Evolutionary conservation across 2,113 vertebrate species (phyloP).

Genomic region (Calyptommatus sinebrachiatus): DNA sequence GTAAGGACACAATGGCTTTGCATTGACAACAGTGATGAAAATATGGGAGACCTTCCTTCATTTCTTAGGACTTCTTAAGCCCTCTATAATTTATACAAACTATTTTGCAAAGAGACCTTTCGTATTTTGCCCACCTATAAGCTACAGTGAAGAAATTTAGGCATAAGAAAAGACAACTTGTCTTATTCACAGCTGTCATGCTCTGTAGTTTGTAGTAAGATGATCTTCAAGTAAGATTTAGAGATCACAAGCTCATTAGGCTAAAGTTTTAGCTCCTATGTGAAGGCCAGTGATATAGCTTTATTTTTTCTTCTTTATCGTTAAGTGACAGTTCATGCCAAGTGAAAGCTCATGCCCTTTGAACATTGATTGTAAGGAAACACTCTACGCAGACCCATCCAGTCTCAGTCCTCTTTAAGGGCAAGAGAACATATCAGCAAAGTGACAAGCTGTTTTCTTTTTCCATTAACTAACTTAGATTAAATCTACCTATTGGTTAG

Average conservation of each 20-base stretch:
- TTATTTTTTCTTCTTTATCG: neutral
- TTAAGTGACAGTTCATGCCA: neutral
- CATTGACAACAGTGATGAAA: neutral
- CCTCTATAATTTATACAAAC: neutral
- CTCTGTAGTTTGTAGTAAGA: neutral
- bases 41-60: neutral
- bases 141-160: neutral
- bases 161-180: too few species aligned
- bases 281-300: neutral
- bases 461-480: too few species aligned
- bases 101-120: neutral
- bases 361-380: neutral
- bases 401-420: neutral
- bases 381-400: neutral
- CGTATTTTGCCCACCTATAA: neutral
- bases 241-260: neutral
- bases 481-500: too few species aligned
- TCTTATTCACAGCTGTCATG: neutral
- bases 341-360: too few species aligned
- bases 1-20: neutral
- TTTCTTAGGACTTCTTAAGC: neutral
- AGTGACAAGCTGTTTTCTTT: too few species aligned
- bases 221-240: too few species aligned
- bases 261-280: neutral
- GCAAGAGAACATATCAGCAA: too few species aligned